Evolutionary conservation across 2,113 vertebrate species (phyloP).

Genomic region (Spea bombifrons): DNA sequence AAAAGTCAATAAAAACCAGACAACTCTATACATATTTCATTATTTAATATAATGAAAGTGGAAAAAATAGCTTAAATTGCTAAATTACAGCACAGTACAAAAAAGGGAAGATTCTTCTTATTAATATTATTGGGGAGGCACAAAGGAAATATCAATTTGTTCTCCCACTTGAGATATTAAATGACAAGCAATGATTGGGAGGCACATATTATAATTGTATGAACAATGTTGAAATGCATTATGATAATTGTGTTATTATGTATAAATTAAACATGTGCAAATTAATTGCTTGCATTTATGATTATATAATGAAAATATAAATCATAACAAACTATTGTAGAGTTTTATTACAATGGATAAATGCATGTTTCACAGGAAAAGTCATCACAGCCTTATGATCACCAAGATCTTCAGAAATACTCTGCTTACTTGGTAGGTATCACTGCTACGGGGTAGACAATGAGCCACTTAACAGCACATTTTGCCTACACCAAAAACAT

Average conservation of each 20-base stretch:
- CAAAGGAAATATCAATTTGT: not conserved
- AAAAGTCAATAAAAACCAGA: constrained; percentile 41
- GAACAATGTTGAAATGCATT: not conserved
- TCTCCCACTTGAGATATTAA: constrained; percentile 4
- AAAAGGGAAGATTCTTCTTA: not conserved
- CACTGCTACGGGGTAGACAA: too few species aligned
- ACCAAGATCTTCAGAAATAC: too few species aligned
- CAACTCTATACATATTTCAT: constrained; percentile 43
- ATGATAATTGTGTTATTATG: constrained; percentile 18
- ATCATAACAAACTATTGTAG: not conserved
- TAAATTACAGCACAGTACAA: constrained; percentile 8
- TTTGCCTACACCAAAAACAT: too few species aligned
- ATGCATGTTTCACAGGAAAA: too few species aligned
- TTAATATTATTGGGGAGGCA: not conserved
- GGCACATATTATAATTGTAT: constrained; percentile 7
- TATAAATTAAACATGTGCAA: constrained; percentile 18
- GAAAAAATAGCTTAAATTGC: not conserved
- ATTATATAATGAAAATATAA: not conserved
- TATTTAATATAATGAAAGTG: constrained; percentile 24
- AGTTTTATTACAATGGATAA: not conserved
- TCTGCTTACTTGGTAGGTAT: too few species aligned
- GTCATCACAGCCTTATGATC: too few species aligned
- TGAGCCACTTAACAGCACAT: too few species aligned
- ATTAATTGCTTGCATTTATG: not conserved
- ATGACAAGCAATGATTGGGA: constrained; percentile 5